A percentile compares a stretch with the other conserved stretches of the same genome.
phyloP scores from a whole-genome alignment of 2,888 invertebrate species.

The Dicroscelio sp. region DNA sequence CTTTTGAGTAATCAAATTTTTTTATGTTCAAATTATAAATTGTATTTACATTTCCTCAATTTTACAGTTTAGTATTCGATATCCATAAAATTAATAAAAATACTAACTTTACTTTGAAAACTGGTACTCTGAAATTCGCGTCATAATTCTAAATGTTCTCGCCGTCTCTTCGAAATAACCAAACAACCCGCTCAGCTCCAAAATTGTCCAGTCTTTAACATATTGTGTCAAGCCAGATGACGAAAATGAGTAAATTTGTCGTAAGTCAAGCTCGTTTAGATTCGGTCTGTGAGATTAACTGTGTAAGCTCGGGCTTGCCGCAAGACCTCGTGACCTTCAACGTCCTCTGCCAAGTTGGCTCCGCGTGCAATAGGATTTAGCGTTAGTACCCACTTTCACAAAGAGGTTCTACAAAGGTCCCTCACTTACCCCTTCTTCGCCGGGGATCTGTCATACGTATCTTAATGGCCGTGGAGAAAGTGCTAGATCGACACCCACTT shows the following conservation, averaged over 20 bases:
- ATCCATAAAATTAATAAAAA: no score
- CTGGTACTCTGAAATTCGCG: no score
- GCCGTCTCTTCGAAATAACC: no score
- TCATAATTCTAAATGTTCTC: no score
- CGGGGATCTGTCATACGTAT: constrained; percentile 70
- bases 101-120: no score
- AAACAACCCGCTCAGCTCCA: no score
- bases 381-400: constrained; percentile 83
- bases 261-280: constrained; percentile 54
- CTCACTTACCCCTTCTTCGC: constrained; percentile 84
- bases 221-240: no score
- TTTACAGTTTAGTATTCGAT: no score
- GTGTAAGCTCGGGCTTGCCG: constrained; percentile 54
- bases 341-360: constrained; percentile 60
- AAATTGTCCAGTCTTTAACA: no score
- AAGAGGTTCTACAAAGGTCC: constrained; percentile 88
- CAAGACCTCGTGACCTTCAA: constrained; percentile 61
- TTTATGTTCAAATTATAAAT: no score
- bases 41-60: no score
- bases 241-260: constrained; percentile 51
- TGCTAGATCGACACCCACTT: constrained; percentile 88
- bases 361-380: constrained; percentile 82
- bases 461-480: constrained; percentile 79
- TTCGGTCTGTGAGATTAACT: constrained; percentile 49
- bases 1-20: constrained; percentile 89